Conservation (phyloP, 2,888 invertebrate genomes). For the Nomada goodeniana region DNA sequence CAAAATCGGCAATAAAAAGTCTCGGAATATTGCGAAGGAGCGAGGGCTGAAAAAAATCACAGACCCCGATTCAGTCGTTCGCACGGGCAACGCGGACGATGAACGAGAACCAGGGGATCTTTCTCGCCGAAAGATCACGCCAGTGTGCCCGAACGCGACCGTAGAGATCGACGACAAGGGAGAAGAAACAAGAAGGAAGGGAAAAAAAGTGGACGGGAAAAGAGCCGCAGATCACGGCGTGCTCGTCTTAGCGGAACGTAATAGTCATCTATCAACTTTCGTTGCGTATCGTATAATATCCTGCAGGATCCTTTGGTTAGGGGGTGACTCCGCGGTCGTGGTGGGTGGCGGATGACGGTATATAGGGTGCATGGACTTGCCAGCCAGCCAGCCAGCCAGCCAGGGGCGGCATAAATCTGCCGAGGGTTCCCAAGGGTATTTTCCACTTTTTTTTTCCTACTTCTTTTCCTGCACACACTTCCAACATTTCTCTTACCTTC, state of each 20-base stretch:
- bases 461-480: slow-evolving; percentile 38
- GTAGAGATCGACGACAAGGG: not conserved
- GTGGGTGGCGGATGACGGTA: slow-evolving; percentile 40
- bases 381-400: slow-evolving; percentile 72
- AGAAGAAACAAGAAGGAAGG: not conserved
- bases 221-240: slow-evolving; percentile 48
- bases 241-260: slow-evolving; percentile 79
- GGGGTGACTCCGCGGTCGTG: slow-evolving; percentile 48
- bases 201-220: slow-evolving; percentile 30
- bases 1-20: not conserved
- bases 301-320: slow-evolving; percentile 76
- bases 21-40: slow-evolving; percentile 14
- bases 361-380: slow-evolving; percentile 62
- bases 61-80: slow-evolving; percentile 19
- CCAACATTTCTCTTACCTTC: slow-evolving; percentile 60
- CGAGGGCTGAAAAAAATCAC: slow-evolving; percentile 23
- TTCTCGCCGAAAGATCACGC: slow-evolving; percentile 58
- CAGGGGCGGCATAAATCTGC: slow-evolving; percentile 82
- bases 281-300: slow-evolving; percentile 81
- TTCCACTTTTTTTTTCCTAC: slow-evolving; percentile 72
- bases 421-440: slow-evolving; percentile 82
- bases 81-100: slow-evolving; percentile 31
- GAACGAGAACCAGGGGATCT: slow-evolving; percentile 47
- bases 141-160: slow-evolving; percentile 27
- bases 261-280: slow-evolving; percentile 81